These are phyloP conservation scores for Calephelis nemesis DNA, from an alignment of 1,140 invertebrate species.

Conservation along the genomic window DNA sequence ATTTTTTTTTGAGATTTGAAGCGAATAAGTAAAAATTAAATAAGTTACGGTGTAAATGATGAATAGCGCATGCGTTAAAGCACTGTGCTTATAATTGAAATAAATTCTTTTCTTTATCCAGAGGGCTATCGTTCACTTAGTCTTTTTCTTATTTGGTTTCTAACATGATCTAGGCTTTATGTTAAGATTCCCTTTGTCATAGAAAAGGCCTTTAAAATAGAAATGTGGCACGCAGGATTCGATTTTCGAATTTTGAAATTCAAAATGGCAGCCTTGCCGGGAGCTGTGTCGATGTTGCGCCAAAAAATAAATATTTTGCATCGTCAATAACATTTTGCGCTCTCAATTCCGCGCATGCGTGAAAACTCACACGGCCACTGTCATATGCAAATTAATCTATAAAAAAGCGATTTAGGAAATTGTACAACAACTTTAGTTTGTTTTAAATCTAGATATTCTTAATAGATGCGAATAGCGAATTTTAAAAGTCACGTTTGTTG, in stretches of 20 bases:
- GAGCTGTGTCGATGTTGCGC: conserved; percentile 55
- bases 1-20: background rate
- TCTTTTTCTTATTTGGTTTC: conserved; percentile 1
- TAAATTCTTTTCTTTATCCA: conserved; percentile 52
- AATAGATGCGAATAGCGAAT: background rate
- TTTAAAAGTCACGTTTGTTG: conserved; percentile 12
- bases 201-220: conserved; percentile 30
- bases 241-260: conserved; percentile 24
- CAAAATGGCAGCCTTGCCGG: conserved; percentile 48
- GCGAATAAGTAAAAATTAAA: background rate
- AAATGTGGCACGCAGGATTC: background rate
- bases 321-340: conserved; percentile 70
- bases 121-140: conserved; percentile 4
- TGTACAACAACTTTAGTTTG: conserved; percentile 54
- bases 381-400: conserved; percentile 78
- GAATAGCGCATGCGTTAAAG: conserved; percentile 56
- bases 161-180: conserved; percentile 19
- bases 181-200: conserved; percentile 13
- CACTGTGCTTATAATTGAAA: conserved; percentile 72
- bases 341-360: conserved; percentile 58
- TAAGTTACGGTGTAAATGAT: conserved; percentile 47
- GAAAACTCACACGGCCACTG: conserved; percentile 43
- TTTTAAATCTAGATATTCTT: conserved; percentile 32
- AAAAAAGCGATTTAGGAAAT: conserved; percentile 65
- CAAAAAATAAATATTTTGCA: conserved; percentile 77